Evolutionary conservation across 2,113 vertebrate species (phyloP), one percentile per base, ranked within the genome.

Genomic region (Nansenia antarctica): DNA sequence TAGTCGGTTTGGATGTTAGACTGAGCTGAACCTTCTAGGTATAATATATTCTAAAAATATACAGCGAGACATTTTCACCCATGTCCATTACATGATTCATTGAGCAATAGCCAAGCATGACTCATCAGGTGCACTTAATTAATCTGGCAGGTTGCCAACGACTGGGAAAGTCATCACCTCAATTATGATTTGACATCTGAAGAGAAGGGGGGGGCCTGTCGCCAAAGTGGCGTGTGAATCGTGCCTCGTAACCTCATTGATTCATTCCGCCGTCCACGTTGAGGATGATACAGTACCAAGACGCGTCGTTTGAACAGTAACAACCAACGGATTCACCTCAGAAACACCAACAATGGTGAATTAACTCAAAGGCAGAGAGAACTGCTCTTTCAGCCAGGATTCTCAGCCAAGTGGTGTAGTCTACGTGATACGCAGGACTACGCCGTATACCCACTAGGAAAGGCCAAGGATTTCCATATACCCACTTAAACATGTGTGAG

Each of bases 191-290:
- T 32, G 1, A 53, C 9, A 55, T 39, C 49, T 59, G 18, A 2
- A 30, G 29, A 65, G 63, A 53, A 18, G n/a, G n/a, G n/a, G n/a
- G 20, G n/a, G 5, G 49, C n/a, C 58, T 11, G 15, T 35, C 24
- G 62, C 39, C 49, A 65, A 31, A 65, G 64, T 26, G 29, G 29
- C 30, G 57, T 53, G 49, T 27, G 26, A 39, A 18, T 71, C 53
- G 52, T 37, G 37, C 29, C 42, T 29, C 14, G 31, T 54, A 29
- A 34, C 15, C 54, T 35, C 53, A 76, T 60, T 65, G 30, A 68
- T 54, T 67, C 29, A 65, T 45, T 42, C 7, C 31, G 18, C 27
- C 34, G 52, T 66, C 9, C n/a, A 31, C 27, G n/a, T 58, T 24
- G n/a, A 9, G 0, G 22, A 49, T 65, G 47, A 68, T 49, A 26